Evolutionary conservation across 2,888 invertebrate species (phyloP).

Genomic region (Parnassius apollo): DNA sequence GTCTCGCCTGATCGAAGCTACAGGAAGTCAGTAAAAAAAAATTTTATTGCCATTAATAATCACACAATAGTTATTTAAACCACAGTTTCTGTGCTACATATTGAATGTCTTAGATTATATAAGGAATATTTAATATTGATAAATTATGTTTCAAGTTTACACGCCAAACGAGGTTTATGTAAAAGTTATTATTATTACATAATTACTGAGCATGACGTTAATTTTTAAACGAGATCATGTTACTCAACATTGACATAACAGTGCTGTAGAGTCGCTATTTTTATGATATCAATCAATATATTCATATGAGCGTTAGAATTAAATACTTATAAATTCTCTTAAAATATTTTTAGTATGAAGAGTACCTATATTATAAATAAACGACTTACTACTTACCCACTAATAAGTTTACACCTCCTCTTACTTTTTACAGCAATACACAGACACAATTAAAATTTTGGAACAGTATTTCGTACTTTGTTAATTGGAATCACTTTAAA

Average conservation of each 20-base stretch:
- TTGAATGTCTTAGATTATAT: background rate
- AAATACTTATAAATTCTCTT: no score
- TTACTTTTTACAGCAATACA: constrained; percentile 53
- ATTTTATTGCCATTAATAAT: no score
- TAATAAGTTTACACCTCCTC: constrained; percentile 64
- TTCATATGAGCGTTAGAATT: no score
- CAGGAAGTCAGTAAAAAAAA: no score
- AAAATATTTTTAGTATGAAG: no score
- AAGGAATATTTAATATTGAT: background rate
- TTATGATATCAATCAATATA: constrained; percentile 8
- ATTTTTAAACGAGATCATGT: constrained; percentile 27
- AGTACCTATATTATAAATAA: no score
- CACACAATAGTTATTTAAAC: no score
- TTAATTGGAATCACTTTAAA: constrained; percentile 27
- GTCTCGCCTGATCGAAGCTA: no score
- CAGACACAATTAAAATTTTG: constrained; percentile 34
- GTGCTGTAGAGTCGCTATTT: constrained; percentile 1
- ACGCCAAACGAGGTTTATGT: constrained; percentile 17
- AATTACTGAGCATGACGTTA: constrained; percentile 27
- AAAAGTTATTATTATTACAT: constrained; percentile 23
- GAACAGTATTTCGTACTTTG: constrained; percentile 32
- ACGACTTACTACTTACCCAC: constrained; percentile 51
- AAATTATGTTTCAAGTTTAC: constrained; percentile 5
- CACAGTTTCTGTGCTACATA: no score
- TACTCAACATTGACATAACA: constrained; percentile 28